Evolutionary conservation across 2,113 vertebrate genomes (phyloP), one percentile per base, ranked within the genome.

Genomic region (Numida meleagris): DNA sequence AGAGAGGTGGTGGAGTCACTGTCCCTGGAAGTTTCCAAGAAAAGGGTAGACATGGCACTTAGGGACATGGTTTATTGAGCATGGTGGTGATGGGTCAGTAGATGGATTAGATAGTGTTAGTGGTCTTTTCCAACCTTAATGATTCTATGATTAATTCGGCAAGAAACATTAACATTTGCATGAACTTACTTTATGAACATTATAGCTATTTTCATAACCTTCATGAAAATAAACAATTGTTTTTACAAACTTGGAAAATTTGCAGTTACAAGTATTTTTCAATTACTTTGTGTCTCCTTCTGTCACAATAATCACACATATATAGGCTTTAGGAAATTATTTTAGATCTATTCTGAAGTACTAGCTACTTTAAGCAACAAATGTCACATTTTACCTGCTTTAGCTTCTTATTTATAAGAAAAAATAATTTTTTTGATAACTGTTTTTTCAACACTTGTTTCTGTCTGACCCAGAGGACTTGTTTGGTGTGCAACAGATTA

Each of bases 331-430:
- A 25, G 14, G n/a, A 73, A 65, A 4, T 31, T 46, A 19, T 57
- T 73, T 38, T 63, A 80, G 8, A 46, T 61, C 16, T 81, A 45
- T 67, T 81, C 34, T 88, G 57, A 81, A 86, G 45, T 3, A 71
- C 29, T 11, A 74, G 11, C 9, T 63, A 18, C 23, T 53, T 76
- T 62, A 71, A 61, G 7, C 23, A 76, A 51, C 11, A 38, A 6
- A 19, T 0, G 0, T 3, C 42, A 45, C 6, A 16, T 75, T 84
- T 86, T 72, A 63, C 14, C 15, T 27, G 62, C 1, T 1, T 3
- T 67, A 81, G 51, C 11, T 23, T 77, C 14, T n/a, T 59, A 27
- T 40, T 71, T 81, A 29, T 46, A 78, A 59, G 50, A 86, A 90
- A 89, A 93, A 94, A 45, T 16, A 46, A 18, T 14, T 43, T 5